Percentiles rank a stretch among this genome's conserved stretches.
These are phyloP conservation scores for Hemaris fuciformis DNA, from an alignment of 2,888 invertebrate genomes.

Conservation along the genomic window DNA sequence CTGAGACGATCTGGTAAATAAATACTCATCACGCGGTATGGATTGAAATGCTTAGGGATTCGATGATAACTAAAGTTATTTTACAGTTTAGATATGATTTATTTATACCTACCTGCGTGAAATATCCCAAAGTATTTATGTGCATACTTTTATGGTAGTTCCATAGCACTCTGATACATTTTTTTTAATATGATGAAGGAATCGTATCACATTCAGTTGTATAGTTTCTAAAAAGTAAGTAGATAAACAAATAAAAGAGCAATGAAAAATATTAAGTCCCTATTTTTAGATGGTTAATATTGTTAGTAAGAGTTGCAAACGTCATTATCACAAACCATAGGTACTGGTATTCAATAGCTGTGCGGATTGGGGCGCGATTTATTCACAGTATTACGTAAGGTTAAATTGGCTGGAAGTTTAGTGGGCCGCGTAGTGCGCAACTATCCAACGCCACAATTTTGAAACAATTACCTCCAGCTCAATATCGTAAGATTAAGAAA, in stretches of 20 bases:
- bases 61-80: neutral
- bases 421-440: slow-evolving; percentile 30
- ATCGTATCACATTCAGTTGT: too few species aligned
- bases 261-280: too few species aligned
- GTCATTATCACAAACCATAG: too few species aligned
- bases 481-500: slow-evolving; percentile 80
- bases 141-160: too few species aligned
- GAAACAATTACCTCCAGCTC: slow-evolving; percentile 80
- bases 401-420: slow-evolving; percentile 24
- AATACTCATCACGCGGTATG: neutral
- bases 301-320: too few species aligned
- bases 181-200: too few species aligned
- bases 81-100: neutral
- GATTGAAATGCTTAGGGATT: neutral
- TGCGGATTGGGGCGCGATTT: neutral
- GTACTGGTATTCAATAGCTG: too few species aligned
- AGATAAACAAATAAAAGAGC: too few species aligned
- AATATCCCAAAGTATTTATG: too few species aligned
- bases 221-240: too few species aligned
- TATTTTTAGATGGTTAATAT: neutral
- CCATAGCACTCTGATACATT: too few species aligned
- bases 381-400: slow-evolving; percentile 1
- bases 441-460: slow-evolving; percentile 68
- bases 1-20: slow-evolving; percentile 1
- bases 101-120: too few species aligned